Evolutionary conservation across 2,113 vertebrate species (phyloP).

Genomic region (Dromas ardeola): DNA sequence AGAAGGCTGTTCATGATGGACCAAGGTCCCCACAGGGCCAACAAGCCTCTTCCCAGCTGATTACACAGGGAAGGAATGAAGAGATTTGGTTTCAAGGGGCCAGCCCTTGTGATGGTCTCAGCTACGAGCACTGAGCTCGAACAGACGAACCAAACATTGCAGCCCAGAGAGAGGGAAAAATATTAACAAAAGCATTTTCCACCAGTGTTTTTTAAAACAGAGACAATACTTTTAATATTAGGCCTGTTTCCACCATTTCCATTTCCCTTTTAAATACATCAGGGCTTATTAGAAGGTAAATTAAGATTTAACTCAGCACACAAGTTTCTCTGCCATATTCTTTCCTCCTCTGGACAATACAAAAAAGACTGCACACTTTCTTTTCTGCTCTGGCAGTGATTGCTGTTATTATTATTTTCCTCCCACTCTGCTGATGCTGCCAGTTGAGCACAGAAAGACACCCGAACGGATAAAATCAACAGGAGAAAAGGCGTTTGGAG

Average conservation of each 20-base stretch:
- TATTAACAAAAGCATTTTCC: neutral
- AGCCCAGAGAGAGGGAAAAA: neutral
- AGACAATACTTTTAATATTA: neutral
- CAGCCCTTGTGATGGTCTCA: neutral
- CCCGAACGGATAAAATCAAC: neutral
- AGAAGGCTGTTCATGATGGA: neutral
- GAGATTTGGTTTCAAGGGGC: neutral
- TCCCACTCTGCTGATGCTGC: neutral
- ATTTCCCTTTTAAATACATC: neutral
- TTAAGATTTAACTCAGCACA: neutral
- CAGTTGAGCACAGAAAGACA: conserved; percentile 19
- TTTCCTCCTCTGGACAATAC: neutral
- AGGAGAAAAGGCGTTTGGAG: neutral
- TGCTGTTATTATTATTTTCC: neutral
- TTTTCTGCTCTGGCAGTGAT: neutral
- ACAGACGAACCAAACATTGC: neutral
- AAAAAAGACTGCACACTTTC: neutral
- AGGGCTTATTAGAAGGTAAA: neutral
- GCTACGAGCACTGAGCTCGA: neutral
- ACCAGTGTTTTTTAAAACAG: neutral
- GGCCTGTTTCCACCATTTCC: neutral
- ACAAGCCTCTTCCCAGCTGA: neutral
- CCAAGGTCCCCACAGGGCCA: neutral
- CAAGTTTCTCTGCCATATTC: neutral
- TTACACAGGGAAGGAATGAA: fast-evolving